Evolutionary conservation across 2,888 invertebrate genomes (phyloP).

Genomic region (Cenopis cana): DNA sequence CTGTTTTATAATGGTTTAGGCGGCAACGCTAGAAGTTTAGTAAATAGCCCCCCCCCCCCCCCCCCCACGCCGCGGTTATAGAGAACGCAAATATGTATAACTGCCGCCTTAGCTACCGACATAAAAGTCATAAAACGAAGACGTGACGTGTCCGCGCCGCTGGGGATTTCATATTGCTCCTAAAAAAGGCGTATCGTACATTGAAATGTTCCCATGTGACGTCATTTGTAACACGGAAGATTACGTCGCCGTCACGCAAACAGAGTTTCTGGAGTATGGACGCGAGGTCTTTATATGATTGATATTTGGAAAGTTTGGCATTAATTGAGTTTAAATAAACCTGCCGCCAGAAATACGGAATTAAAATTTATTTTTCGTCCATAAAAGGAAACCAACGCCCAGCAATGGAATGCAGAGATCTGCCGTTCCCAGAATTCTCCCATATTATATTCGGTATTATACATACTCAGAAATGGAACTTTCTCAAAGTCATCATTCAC

Average conservation of each 20-base stretch:
- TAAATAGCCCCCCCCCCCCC: too few relatives aligned
- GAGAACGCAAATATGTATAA: constrained; percentile 28
- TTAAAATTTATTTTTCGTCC: too few relatives aligned
- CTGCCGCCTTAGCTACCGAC: constrained; percentile 19
- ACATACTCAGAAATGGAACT: too few relatives aligned
- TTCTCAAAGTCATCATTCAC: too few relatives aligned
- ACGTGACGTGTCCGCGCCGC: constrained; percentile 25
- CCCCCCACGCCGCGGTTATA: neutral
- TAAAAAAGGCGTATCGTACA: neutral
- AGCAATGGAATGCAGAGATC: too few relatives aligned
- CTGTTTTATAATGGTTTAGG: too few relatives aligned
- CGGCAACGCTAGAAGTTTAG: too few relatives aligned
- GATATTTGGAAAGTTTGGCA: neutral
- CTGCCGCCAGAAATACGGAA: too few relatives aligned
- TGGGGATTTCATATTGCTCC: constrained; percentile 16
- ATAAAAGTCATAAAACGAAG: constrained; percentile 27
- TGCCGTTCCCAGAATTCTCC: too few relatives aligned
- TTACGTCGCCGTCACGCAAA: constrained; percentile 13
- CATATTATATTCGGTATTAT: too few relatives aligned
- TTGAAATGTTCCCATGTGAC: neutral
- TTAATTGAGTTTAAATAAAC: neutral
- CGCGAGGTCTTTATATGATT: constrained; percentile 11
- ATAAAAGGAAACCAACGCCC: too few relatives aligned
- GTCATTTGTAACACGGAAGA: neutral
- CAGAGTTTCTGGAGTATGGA: constrained; percentile 4